Percentiles rank a stretch among this genome's conserved stretches.
Conservation (phyloP, 2,888 invertebrate species). For the Rambutsinella grinnellia region DNA sequence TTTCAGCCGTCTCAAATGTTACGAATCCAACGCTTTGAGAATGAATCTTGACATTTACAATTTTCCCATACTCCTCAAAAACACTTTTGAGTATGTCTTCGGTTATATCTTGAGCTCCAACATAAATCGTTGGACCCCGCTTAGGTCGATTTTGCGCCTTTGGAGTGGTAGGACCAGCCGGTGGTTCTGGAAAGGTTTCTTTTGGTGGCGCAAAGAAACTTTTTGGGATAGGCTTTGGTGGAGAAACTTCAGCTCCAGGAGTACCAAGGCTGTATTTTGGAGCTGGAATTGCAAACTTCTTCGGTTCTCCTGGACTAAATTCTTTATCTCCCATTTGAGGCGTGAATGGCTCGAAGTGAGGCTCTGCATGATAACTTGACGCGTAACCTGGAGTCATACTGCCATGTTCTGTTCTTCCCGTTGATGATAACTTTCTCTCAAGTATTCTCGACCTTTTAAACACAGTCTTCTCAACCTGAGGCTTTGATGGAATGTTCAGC, state of each 20-base stretch:
- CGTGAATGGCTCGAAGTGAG: constrained; percentile 62
- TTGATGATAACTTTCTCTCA: constrained; percentile 78
- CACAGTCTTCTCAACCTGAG: constrained; percentile 87
- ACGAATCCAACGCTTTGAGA: constrained; percentile 80
- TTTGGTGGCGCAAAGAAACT: constrained; percentile 7
- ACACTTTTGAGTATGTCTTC: constrained; percentile 78
- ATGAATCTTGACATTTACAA: constrained; percentile 67
- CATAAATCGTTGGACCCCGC: constrained; percentile 86
- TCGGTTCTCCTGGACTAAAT: constrained; percentile 19
- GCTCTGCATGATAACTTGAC: constrained; percentile 29
- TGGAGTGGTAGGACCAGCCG: background rate
- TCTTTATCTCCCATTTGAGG: constrained; percentile 41
- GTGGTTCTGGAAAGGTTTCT: constrained; percentile 1
- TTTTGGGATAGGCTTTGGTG: constrained; percentile 11
- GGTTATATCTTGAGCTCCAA: constrained; percentile 82
- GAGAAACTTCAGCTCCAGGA: background rate
- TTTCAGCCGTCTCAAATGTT: constrained; percentile 90
- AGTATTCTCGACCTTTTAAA: constrained; percentile 90
- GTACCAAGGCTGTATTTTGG: constrained; percentile 40
- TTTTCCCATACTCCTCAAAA: constrained; percentile 61
- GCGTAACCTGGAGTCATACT: constrained; percentile 56
- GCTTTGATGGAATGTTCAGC: constrained; percentile 87
- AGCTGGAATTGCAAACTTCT: constrained; percentile 10
- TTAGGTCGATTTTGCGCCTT: constrained; percentile 73
- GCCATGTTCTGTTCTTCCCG: constrained; percentile 55